Evolutionary conservation across 2,888 invertebrate genomes (phyloP).

Genomic region (Xanthorhoe designata): DNA sequence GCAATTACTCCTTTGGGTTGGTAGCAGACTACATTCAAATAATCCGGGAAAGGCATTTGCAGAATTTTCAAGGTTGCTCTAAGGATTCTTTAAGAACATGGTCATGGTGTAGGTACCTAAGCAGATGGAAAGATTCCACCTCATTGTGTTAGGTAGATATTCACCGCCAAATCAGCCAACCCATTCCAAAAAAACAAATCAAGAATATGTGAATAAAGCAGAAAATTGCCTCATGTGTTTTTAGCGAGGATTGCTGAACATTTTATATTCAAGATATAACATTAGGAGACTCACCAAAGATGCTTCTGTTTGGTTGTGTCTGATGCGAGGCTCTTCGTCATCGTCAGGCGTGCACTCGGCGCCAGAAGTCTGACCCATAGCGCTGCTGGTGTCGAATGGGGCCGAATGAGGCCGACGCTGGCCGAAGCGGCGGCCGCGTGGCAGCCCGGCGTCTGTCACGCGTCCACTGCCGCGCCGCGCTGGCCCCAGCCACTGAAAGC

Average conservation of each 20-base stretch:
- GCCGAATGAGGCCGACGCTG: conserved; percentile 47
- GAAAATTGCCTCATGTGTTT: not conserved
- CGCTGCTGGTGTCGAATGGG: conserved; percentile 44
- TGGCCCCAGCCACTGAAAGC: conserved; percentile 45
- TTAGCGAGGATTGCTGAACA: not conserved
- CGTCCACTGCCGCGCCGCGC: conserved; percentile 69
- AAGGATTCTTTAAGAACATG: too few relatives aligned
- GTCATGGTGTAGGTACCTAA: too few relatives aligned
- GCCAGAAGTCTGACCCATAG: conserved; percentile 84
- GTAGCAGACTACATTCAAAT: too few relatives aligned
- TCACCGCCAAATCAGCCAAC: too few relatives aligned
- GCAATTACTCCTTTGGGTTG: too few relatives aligned
- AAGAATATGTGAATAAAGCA: not conserved
- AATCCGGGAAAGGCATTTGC: too few relatives aligned
- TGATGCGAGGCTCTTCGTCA: conserved; percentile 83
- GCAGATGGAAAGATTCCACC: too few relatives aligned
- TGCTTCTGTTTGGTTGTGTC: conserved; percentile 78
- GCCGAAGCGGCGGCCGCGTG: conserved; percentile 77
- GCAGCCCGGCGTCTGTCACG: conserved; percentile 77
- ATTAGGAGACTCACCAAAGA: conserved; percentile 78
- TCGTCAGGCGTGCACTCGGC: conserved; percentile 83
- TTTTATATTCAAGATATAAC: conserved; percentile 8
- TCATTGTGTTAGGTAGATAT: too few relatives aligned
- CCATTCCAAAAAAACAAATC: too few relatives aligned
- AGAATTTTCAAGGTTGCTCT: too few relatives aligned